These are phyloP conservation scores for Diorhabda carinulata DNA, from an alignment of 1,140 invertebrate genomes.

Conservation along the genomic window DNA sequence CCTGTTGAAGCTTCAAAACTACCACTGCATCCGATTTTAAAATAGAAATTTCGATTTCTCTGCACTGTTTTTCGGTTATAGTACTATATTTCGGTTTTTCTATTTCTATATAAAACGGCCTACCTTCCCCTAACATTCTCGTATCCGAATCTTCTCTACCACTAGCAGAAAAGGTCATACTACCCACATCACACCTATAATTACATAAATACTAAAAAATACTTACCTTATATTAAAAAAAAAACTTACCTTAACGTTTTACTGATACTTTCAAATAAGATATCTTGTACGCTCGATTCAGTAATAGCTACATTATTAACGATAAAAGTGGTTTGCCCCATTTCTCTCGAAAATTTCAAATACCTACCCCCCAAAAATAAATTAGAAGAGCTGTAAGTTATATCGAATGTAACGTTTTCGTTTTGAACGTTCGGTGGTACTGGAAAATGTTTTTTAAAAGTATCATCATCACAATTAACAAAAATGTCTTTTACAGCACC, in stretches of 20 bases:
- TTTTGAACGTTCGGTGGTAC: conserved; percentile 50
- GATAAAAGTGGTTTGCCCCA: conserved; percentile 94
- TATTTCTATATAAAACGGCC: conserved; percentile 84
- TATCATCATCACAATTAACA: conserved; percentile 49
- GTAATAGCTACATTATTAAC: conserved; percentile 76
- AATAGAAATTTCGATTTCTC: conserved; percentile 57
- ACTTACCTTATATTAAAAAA: neutral
- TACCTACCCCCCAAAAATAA: conserved; percentile 72
- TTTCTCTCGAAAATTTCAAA: conserved; percentile 77
- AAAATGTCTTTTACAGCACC: conserved; percentile 37
- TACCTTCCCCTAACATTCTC: conserved; percentile 75
- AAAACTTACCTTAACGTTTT: conserved; percentile 52
- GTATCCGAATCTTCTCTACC: conserved; percentile 92
- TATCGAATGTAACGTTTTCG: conserved; percentile 45
- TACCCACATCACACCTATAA: conserved; percentile 26
- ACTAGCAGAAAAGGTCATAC: conserved; percentile 71
- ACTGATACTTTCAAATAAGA: conserved; percentile 66
- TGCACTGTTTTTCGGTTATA: conserved; percentile 53
- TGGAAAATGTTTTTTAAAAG: conserved; percentile 49
- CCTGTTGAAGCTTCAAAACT: conserved; percentile 62
- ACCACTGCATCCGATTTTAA: conserved; percentile 59
- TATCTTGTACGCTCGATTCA: conserved; percentile 86
- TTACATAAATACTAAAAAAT: neutral
- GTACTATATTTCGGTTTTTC: conserved; percentile 60
- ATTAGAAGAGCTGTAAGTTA: conserved; percentile 53